Percentiles rank a stretch among this genome's conserved stretches.
phyloP scores from a whole-genome alignment of 2,113 vertebrate species.

The Nicator chloris region DNA sequence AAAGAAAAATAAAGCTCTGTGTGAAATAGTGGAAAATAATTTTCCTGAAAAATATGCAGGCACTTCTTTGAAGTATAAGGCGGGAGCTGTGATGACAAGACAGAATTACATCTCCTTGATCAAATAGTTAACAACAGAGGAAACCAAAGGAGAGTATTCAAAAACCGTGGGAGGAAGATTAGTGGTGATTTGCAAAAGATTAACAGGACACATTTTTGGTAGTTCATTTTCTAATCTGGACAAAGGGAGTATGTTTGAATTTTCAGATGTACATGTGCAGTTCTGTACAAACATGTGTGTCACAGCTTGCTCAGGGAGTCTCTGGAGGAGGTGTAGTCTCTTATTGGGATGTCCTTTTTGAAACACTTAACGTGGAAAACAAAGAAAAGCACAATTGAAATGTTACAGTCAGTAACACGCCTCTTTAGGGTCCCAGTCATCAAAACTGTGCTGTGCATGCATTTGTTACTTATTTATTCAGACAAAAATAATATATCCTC shows the following conservation, averaged over 20 bases:
- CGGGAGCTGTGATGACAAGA: neutral
- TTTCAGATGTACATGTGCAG: neutral
- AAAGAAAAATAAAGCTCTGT: slow-evolving; percentile 8
- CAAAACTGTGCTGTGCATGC: neutral
- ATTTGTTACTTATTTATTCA: neutral
- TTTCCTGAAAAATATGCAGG: neutral
- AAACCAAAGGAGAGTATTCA: neutral
- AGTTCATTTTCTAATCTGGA: neutral
- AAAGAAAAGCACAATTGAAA: neutral
- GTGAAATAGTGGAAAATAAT: neutral
- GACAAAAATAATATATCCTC: neutral
- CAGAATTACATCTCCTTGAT: neutral
- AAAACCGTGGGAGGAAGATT: neutral
- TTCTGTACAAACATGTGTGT: neutral
- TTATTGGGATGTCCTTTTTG: slow-evolving; percentile 27
- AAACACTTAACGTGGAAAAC: neutral
- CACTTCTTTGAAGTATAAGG: slow-evolving; percentile 14
- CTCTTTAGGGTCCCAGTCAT: neutral
- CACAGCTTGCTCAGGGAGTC: neutral
- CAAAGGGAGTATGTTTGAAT: neutral
- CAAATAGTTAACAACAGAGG: neutral
- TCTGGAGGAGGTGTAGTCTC: neutral
- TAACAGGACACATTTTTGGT: neutral
- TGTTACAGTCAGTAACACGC: neutral
- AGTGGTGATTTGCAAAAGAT: neutral